Evolutionary conservation across 2,888 invertebrate species (phyloP), one percentile per base, ranked within the genome.

Genomic region (Ophonus ardosiacus): DNA sequence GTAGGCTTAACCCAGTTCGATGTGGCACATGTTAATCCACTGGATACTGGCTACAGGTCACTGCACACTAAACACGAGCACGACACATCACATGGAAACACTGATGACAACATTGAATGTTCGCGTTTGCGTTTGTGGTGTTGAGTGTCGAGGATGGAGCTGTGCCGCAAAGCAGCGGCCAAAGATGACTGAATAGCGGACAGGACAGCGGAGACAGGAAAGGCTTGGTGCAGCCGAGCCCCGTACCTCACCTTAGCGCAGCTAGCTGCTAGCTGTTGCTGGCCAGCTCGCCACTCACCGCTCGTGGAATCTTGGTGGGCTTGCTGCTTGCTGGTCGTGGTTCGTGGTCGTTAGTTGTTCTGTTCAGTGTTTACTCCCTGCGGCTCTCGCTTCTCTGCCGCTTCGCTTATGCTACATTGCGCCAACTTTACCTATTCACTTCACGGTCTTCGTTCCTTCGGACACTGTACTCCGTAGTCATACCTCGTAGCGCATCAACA

Each of bases 1-100:
- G 57, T 83, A 38, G 15, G 38, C n/a, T 74, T 82, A 82, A 82
- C 82, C 82, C 57, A 83, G 61, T 83, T 83, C 76, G 24, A 74
- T 61, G 31, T 83, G 76, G 61, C 74, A 83, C 83, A 83, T 83
- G 61, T 74, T 76, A 74, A 76, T 38, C 24, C 71, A 68, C 15
- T 81, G 15, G 78, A 7, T 17, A 31, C 15, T 81, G 15, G 57
- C 24, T 17, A 56, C 15, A 63, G 43, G 57, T 56, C 78, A 78
- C 57, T 31, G 31, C 51, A 21, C 57, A 78, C 18, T 56, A 57
- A 43, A n/a, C 21, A 56, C 18, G 13, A 51, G 15, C n/a, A 57
- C 31, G 15, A 56, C 78, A 78, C 80, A 80, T 59, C 31, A 5
- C 43, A 40, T 78, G 56, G n/a, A 31, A 79, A 61, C 61, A 63